Base-by-base conservation (phyloP, 2,797 vertebrate species). In the Adelosebastes latens region DNA sequence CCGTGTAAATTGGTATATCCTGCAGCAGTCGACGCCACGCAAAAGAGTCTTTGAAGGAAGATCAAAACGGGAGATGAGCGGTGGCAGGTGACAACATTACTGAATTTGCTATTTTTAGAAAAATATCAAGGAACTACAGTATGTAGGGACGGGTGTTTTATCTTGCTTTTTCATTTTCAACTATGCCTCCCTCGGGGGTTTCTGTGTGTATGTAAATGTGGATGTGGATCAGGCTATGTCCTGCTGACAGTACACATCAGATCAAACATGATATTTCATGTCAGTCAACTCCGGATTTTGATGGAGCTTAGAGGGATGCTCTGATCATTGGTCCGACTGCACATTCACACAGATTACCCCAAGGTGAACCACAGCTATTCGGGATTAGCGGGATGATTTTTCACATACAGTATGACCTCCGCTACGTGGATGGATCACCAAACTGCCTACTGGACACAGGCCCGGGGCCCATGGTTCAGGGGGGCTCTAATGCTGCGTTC, bases 81-180 rank as follows among this genome's bases (percentile, higher is more conserved):
- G 74, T 2, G n/a, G 55, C 25, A 80, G 79, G 12, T 68, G 69
- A 85, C 60, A n/a, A 55, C 77, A 66, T 70, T 39, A 63, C 55
- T 61, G 34, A 59, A 39, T 46, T 20, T 36, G 52, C 74, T 89
- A 87, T 89, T 87, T 89, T 85, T 85, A 82, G 87, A 81, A 31
- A 31, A 29, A 66, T 22, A 77, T 63, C 20, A 72, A 62, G 67
- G 49, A 32, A 70, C 34, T 46, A 52, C 46, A 53, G 4, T 53
- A 11, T 16, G 24, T 29, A 29, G 22, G 25, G 36, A n/a, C 8
- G 8, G 49, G 69, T 39, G 31, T 83, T 88, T 86, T 18, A 56
- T 81, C 29, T 77, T 12, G 20, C 25, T 29, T 55, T 31, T 16
- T 14, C 32, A 64, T 62, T 59, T 66, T 29, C 1, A 52, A 36